A percentile compares a stretch with the other conserved stretches of the same genome.
phyloP scores from a whole-genome alignment of 2,888 invertebrate species.

The Lycophotia porphyrea region DNA sequence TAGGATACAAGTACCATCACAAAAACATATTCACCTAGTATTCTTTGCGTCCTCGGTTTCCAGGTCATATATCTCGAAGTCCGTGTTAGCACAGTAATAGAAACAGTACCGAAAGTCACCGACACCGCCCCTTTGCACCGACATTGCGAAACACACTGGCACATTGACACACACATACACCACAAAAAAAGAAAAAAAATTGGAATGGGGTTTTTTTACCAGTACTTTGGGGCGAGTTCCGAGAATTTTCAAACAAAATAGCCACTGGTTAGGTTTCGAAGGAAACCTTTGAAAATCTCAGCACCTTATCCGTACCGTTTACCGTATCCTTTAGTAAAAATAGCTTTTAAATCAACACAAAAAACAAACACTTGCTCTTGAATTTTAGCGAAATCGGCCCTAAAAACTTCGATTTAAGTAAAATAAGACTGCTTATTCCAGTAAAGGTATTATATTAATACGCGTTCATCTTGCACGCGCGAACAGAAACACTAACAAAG shows the following conservation, averaged over 20 bases:
- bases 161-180: slow-evolving; percentile 81
- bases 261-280: background rate
- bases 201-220: background rate
- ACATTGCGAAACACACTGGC: slow-evolving; percentile 72
- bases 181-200: slow-evolving; percentile 7
- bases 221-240: background rate
- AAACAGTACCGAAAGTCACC: slow-evolving; percentile 83
- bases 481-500: slow-evolving; percentile 59
- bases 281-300: slow-evolving; percentile 7
- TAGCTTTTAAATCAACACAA: background rate
- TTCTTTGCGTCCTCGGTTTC: slow-evolving; percentile 76
- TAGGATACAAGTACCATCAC: background rate
- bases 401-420: background rate
- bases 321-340: background rate
- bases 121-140: slow-evolving; percentile 81
- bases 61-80: slow-evolving; percentile 87
- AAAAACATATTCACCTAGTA: slow-evolving; percentile 67
- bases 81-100: slow-evolving; percentile 82
- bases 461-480: slow-evolving; percentile 49
- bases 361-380: background rate
- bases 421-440: background rate
- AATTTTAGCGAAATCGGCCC: background rate
- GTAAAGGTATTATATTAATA: slow-evolving; percentile 5
- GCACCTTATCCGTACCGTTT: too few species aligned
- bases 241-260: background rate